These are phyloP conservation scores for Peromyscus melanophrys DNA, from an alignment of 2,797 vertebrate species.

Conservation along the genomic window DNA sequence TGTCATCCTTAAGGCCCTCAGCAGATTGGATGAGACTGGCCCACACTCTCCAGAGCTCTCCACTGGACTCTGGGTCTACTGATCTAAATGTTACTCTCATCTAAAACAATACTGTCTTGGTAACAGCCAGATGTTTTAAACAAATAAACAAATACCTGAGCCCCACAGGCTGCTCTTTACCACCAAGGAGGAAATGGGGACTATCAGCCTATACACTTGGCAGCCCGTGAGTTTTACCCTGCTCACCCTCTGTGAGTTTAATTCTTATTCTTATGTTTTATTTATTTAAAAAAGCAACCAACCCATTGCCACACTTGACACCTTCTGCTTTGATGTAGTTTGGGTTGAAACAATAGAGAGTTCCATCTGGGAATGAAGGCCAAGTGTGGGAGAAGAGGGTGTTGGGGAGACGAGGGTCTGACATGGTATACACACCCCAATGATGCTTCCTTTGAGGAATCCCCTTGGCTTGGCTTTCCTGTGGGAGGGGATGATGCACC, in stretches of 20 bases:
- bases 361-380: constrained; percentile 60
- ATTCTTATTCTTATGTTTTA: constrained; percentile 66
- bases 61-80: neutral
- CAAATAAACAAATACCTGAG: neutral
- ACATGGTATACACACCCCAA: neutral
- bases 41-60: neutral
- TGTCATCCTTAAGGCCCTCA: neutral
- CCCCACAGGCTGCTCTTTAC: neutral
- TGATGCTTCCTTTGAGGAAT: neutral
- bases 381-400: neutral
- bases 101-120: constrained; percentile 49
- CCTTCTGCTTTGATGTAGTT: constrained; percentile 31
- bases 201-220: neutral
- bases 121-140: constrained; percentile 44
- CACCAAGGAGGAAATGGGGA: no score
- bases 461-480: neutral
- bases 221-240: neutral
- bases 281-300: constrained; percentile 61
- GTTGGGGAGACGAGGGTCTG: neutral
- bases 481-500: neutral
- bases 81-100: constrained; percentile 53
- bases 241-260: neutral
- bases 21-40: neutral
- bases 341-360: constrained; percentile 48
- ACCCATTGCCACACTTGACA: constrained; percentile 33